Percentiles rank a stretch among this genome's conserved stretches.
phyloP scores from a whole-genome alignment of 92 coral and sea anemone genomes.

The Hydrozoanthus gracilis region DNA sequence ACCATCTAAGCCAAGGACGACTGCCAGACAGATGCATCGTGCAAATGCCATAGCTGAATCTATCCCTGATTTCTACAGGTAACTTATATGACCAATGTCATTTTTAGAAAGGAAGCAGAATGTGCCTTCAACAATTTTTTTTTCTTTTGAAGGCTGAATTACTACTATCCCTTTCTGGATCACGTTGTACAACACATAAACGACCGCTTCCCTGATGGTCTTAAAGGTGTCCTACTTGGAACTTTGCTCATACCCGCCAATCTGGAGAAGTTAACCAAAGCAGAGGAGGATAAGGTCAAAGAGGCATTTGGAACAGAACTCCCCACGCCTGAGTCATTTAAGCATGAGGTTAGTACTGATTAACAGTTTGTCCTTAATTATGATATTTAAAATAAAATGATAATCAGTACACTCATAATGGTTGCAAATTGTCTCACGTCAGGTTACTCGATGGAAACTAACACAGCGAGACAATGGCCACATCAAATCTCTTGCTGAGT shows the following conservation, averaged over 20 bases:
- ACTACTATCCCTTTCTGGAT: too few relatives aligned
- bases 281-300: neutral
- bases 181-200: conserved; percentile 2
- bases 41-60: too few relatives aligned
- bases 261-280: neutral
- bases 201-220: too few relatives aligned
- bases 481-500: conserved; percentile 18
- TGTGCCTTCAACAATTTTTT: too few relatives aligned
- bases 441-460: conserved; percentile 26
- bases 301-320: neutral
- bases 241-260: too few relatives aligned
- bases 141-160: too few relatives aligned
- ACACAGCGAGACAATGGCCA: conserved; percentile 1
- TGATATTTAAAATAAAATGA: neutral
- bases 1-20: too few relatives aligned
- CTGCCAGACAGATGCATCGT: too few relatives aligned
- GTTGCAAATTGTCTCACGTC: conserved; percentile 6
- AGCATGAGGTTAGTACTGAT: neutral
- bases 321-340: conserved; percentile 4
- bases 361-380: neutral
- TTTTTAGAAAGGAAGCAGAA: too few relatives aligned
- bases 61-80: too few relatives aligned
- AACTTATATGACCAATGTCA: too few relatives aligned
- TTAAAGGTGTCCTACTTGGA: neutral
- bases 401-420: neutral